Percentiles rank a stretch among this genome's conserved stretches.
Conservation (phyloP, 2,113 vertebrate genomes). For the Entomyzon cyanotis region DNA sequence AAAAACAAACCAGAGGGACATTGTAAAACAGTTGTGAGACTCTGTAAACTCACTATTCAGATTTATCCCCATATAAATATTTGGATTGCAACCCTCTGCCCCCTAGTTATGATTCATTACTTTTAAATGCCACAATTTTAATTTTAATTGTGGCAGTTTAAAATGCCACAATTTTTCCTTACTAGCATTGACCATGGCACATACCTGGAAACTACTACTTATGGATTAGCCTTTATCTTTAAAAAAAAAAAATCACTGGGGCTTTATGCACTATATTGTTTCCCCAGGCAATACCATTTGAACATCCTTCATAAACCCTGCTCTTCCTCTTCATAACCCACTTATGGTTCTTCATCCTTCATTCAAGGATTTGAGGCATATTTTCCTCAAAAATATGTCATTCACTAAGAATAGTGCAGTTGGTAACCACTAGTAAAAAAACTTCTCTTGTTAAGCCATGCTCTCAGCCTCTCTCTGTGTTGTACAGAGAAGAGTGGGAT, state of each 20-base stretch:
- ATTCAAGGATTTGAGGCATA: background rate
- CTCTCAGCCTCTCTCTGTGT: background rate
- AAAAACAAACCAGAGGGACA: background rate
- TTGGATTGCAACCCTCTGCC: background rate
- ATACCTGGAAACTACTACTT: background rate
- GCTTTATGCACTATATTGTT: background rate
- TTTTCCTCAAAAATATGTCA: background rate
- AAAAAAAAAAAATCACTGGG: background rate
- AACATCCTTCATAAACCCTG: background rate
- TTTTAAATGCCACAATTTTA: no score
- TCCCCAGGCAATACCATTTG: background rate
- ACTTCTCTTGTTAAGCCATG: background rate
- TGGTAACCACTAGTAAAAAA: background rate
- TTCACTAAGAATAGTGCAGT: background rate
- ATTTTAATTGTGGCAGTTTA: no score
- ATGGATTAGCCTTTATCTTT: background rate
- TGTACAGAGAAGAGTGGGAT: rapidly evolving
- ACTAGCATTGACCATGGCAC: background rate
- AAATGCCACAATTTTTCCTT: background rate
- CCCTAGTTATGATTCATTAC: background rate
- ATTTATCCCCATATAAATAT: background rate
- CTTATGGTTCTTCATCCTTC: background rate
- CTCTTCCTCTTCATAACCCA: background rate
- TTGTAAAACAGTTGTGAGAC: no score
- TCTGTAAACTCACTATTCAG: background rate